Conservation (phyloP, 35 echinoderm and acorn worm genomes). For the Ophiothrix spiculata region DNA sequence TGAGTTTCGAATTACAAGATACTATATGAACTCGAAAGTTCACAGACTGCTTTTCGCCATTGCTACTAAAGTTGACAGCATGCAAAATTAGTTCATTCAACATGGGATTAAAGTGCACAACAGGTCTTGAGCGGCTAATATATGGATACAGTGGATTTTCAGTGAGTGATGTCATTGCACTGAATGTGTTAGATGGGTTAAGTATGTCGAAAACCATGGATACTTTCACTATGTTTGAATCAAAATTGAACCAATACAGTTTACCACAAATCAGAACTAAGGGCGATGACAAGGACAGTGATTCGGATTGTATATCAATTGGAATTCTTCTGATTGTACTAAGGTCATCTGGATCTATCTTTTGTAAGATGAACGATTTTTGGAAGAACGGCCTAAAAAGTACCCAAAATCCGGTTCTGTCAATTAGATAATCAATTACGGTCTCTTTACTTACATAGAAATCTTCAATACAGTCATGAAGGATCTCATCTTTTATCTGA, state of each 20-base stretch:
- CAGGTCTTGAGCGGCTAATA: neutral
- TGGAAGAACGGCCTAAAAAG: neutral
- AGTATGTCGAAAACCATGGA: neutral
- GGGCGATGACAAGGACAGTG: neutral
- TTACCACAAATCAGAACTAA: neutral
- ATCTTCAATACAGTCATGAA: neutral
- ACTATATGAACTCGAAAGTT: neutral
- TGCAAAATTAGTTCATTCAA: neutral
- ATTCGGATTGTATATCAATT: neutral
- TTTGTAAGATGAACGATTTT: neutral
- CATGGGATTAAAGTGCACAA: neutral
- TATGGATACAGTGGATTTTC: neutral
- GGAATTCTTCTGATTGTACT: neutral
- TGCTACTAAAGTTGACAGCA: neutral
- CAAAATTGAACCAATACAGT: neutral
- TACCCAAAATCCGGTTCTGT: neutral
- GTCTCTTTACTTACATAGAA: neutral
- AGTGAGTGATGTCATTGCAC: neutral
- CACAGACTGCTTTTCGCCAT: neutral
- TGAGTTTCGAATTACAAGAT: neutral
- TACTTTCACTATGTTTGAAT: neutral
- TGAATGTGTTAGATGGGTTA: neutral
- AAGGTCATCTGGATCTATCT: neutral
- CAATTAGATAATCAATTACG: neutral
- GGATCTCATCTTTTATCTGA: neutral